Conservation (phyloP, 2,113 vertebrate species). For the Megaceryle torquata region DNA sequence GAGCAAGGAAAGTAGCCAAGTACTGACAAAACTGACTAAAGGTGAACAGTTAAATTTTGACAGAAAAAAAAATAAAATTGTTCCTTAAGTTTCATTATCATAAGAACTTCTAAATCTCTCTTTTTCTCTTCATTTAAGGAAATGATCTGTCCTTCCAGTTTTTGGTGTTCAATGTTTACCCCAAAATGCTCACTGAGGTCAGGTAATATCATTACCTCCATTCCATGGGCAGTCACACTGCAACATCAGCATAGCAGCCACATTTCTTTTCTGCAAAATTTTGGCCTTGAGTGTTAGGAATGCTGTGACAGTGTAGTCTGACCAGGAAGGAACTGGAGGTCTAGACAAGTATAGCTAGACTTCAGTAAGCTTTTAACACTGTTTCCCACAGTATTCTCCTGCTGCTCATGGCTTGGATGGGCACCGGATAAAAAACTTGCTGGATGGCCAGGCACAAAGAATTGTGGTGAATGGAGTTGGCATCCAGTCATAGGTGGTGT, state of each 20-base stretch:
- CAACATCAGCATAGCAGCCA: neutral
- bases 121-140: neutral
- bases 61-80: neutral
- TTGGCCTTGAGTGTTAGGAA: neutral
- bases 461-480: too few relatives aligned
- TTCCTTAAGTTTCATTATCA: neutral
- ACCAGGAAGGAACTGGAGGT: neutral
- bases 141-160: neutral
- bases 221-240: neutral
- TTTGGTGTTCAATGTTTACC: neutral
- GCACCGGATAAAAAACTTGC: too few relatives aligned
- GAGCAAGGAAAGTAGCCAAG: neutral
- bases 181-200: neutral
- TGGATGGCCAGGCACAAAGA: too few relatives aligned
- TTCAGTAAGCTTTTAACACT: too few relatives aligned
- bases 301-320: neutral
- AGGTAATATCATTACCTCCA: neutral
- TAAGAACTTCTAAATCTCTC: neutral
- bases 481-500: too few relatives aligned
- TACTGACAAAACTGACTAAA: neutral
- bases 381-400: too few relatives aligned
- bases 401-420: too few relatives aligned
- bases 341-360: neutral
- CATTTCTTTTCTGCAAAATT: neutral
- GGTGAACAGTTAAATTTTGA: neutral